A percentile compares a stretch with the other conserved stretches of the same genome.
phyloP scores from a whole-genome alignment of 2,888 invertebrate genomes.

The Sphaeridia pumilis region DNA sequence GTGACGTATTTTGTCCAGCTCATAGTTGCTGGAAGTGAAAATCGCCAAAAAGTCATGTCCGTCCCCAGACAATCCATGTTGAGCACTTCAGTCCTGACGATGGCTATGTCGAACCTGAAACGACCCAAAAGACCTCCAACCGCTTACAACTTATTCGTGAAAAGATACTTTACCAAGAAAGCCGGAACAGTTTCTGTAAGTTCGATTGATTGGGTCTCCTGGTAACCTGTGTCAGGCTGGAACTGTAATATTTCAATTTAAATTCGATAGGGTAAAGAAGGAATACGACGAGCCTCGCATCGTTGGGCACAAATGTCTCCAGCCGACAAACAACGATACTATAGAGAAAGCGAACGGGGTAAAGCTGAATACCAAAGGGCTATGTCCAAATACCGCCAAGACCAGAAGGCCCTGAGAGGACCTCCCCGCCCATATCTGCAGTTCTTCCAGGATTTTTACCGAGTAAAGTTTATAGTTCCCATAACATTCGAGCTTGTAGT shows the following conservation, averaged over 20 bases:
- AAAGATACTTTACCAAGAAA: neutral
- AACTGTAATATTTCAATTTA: too few relatives aligned
- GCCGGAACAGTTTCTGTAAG: neutral
- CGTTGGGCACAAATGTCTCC: neutral
- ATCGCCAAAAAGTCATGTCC: too few relatives aligned
- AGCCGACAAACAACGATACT: neutral
- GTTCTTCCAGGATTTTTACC: neutral
- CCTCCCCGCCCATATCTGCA: neutral
- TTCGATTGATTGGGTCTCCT: too few relatives aligned
- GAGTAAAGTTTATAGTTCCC: too few relatives aligned
- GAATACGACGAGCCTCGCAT: neutral
- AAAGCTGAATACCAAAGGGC: neutral
- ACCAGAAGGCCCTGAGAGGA: neutral
- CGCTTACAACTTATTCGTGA: neutral
- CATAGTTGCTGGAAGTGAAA: too few relatives aligned
- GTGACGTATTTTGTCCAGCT: too few relatives aligned
- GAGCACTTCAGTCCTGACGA: too few relatives aligned
- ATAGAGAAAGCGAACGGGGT: neutral
- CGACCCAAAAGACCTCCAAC: neutral
- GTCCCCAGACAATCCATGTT: too few relatives aligned
- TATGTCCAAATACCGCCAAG: neutral
- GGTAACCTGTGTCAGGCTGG: too few relatives aligned
- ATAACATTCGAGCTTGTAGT: too few relatives aligned
- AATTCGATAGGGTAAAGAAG: neutral
- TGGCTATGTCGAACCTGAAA: too few relatives aligned